Percentiles rank a stretch among this genome's conserved stretches.
Conservation (phyloP, 2,113 vertebrate genomes). For the Esox niger region DNA sequence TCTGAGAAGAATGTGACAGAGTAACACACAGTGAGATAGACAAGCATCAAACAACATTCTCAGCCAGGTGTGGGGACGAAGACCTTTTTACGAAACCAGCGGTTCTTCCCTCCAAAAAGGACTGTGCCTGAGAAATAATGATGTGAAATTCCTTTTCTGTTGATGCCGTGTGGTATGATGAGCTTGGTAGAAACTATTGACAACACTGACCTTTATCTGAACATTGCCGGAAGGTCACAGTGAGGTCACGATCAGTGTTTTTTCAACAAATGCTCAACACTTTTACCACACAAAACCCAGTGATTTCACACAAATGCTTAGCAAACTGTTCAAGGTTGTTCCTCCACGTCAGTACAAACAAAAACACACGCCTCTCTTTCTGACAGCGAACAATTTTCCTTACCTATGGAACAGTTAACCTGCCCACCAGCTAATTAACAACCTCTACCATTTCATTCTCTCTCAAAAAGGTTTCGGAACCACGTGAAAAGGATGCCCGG, state of each 20-base stretch:
- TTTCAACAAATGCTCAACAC: too few relatives aligned
- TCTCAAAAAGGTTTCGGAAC: slow-evolving; percentile 17
- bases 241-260: too few relatives aligned
- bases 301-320: neutral
- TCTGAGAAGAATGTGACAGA: slow-evolving; percentile 8
- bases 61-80: slow-evolving; percentile 8
- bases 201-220: too few relatives aligned
- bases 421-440: slow-evolving; percentile 13
- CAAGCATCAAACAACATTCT: slow-evolving; percentile 7
- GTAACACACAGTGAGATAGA: slow-evolving; percentile 6
- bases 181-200: too few relatives aligned
- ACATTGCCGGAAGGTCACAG: too few relatives aligned
- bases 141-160: neutral
- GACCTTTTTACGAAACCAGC: neutral
- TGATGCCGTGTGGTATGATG: too few relatives aligned
- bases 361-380: neutral
- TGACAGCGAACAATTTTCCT: neutral
- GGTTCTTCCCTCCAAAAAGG: neutral
- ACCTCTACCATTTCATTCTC: slow-evolving; percentile 5
- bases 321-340: neutral
- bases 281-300: neutral
- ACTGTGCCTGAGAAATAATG: neutral
- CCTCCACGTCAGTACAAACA: neutral
- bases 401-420: neutral
- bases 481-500: slow-evolving; percentile 40